A percentile compares a stretch with the other conserved stretches of the same genome.
These are phyloP conservation scores for Drosophila mercatorum DNA, from an alignment of 2,888 invertebrate species.

Conservation along the genomic window DNA sequence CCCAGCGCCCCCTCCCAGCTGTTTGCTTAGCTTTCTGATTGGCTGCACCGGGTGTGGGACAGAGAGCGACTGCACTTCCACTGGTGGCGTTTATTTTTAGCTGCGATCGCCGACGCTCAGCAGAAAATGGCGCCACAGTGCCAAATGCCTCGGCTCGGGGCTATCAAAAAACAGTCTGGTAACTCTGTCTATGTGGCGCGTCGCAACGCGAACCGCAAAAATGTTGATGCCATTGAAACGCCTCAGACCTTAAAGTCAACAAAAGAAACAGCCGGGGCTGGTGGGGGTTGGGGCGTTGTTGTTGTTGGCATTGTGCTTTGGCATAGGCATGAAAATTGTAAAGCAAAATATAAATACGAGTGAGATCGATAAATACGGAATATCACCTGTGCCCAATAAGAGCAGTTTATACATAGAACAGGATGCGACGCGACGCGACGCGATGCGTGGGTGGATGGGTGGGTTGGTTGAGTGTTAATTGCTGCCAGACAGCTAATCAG, in stretches of 20 bases:
- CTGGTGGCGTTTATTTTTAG: slow-evolving; percentile 47
- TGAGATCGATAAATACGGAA: slow-evolving; percentile 16
- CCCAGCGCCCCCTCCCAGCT: slow-evolving; percentile 2
- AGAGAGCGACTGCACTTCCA: slow-evolving; percentile 3
- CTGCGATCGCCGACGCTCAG: slow-evolving; percentile 30
- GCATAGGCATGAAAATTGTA: slow-evolving; percentile 66
- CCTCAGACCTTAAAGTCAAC: slow-evolving; percentile 9
- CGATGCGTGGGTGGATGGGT: slow-evolving; percentile 25
- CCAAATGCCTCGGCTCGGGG: slow-evolving; percentile 35
- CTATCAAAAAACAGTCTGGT: slow-evolving; percentile 7
- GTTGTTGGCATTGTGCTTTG: slow-evolving; percentile 53
- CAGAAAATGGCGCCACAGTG: slow-evolving; percentile 50
- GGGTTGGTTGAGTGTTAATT: slow-evolving; percentile 62
- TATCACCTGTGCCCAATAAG: slow-evolving; percentile 6
- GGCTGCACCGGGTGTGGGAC: slow-evolving; percentile 21
- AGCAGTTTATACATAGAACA: slow-evolving; percentile 15
- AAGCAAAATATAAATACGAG: slow-evolving; percentile 55
- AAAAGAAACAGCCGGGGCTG: not conserved
- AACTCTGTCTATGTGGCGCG: slow-evolving; percentile 5
- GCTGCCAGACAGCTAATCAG: slow-evolving; percentile 56
- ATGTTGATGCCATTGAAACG: slow-evolving; percentile 62
- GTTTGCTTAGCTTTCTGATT: slow-evolving; percentile 45
- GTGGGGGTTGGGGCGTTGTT: not conserved
- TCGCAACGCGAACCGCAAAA: slow-evolving; percentile 47
- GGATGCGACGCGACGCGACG: slow-evolving; percentile 30